Evolutionary conservation across 2,888 invertebrate species (phyloP), one percentile per base, ranked within the genome.

Genomic region (Netelia melanura): DNA sequence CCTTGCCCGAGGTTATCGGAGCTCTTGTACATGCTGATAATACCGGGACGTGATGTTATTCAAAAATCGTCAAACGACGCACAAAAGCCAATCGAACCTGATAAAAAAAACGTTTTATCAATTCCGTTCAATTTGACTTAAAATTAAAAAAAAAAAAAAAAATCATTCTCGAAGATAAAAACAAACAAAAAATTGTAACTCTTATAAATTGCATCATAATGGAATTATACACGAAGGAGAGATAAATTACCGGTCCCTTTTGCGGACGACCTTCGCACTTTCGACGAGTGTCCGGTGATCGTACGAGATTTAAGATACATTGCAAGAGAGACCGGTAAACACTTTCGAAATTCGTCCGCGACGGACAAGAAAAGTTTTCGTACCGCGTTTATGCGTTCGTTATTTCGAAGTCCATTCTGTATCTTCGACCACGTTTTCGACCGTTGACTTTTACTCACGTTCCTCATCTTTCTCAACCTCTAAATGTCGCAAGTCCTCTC

Each of bases 401-500:
- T 30, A 30, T 30, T 30, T 30, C 30, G 5, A 30, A 30, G 30
- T 30, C 30, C 30, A 30, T 30, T 30, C 30, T 30, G 30, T 30
- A 30, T 5, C 30, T 30, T 30, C 5, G 30, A 30, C 30, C 30
- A 30, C 30, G 52, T 48, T 52, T 52, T n/a, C 21, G 54, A 21
- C 11, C 2, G 43, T 30, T 38, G 38, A 65, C 82, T 82, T 82
- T 77, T 82, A 77, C 71, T 58, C 38, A 5, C 25, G 25, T 65
- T 77, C 58, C 25, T n/a, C 38, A 48, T 77, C 30, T 82, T 67
- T 67, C 82, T 70, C 70, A 81, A 81, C 30, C 3, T 30, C 64
- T 17, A 54, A 74, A 48, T 38, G 25, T 43, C 30, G 58, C 82
- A 61, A 76, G 65, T 56, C 62, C 44, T 65, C 44, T 54, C 65